Evolutionary conservation across 1,140 invertebrate species (phyloP), one percentile per base, ranked within the genome.

Genomic region (Drosophila melanica): DNA sequence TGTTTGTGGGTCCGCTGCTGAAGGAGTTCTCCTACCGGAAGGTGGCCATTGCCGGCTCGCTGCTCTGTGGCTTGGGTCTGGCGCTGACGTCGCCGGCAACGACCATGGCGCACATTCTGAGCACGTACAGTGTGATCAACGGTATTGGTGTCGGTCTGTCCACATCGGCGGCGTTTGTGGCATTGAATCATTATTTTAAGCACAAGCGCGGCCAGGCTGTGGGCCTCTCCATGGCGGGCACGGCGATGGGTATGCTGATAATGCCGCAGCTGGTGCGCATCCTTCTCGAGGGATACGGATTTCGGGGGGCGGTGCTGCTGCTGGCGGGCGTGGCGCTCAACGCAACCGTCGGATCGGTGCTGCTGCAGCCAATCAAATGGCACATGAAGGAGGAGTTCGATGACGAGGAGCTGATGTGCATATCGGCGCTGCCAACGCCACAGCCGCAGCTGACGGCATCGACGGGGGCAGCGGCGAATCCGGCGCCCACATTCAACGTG

Each of bases 141-240:
- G 95, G 95, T 95, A 93, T 96, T 33, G 95, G 95, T 12, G 95
- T 95, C 42, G 95, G 95, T 14, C 92, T 96, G 8, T 94, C 95
- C 1, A 94, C 94, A 3, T 94, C 95, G 14, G 94, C 95, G 8
- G 94, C 95, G 0, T 96, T 96, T 79, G 95, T 96, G 12, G 95
- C 95, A 0, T 81, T 96, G 0, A 96, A 95, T 80, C 94, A 95
- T 76, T 96, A 95, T 81, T 96, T 96, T 74, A 93, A 94, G 18
- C 94, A 95, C 85, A 94, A 94, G 79, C 93, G 95, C 11, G 95
- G 95, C 6, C 95, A 96, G 90, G 96, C 95, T 0, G 95, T 96
- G 3, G 95, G 96, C 0, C 92, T 96, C 16, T 95, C 95, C 0
- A 94, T 96, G 93, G 95, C 95, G 4, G 96, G 96, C 0, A 96